Evolutionary conservation across 2,113 vertebrate genomes (phyloP).

Genomic region (Alosa alosa): DNA sequence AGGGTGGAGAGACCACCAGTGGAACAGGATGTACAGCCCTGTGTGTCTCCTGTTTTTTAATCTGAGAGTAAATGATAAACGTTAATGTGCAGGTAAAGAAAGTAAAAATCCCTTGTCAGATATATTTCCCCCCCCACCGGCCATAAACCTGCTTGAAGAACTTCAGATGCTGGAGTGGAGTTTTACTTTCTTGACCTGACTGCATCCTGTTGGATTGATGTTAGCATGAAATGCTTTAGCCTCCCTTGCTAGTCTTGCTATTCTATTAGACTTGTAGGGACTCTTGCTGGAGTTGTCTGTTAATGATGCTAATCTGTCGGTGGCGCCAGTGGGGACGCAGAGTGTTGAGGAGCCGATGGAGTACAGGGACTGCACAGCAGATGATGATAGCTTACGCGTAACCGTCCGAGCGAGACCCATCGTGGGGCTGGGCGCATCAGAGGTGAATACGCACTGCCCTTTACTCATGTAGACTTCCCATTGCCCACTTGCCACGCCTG

Average conservation of each 20-base stretch:
- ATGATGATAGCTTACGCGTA: not conserved
- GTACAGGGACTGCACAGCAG: not conserved
- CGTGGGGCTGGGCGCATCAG: not conserved
- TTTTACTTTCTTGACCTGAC: not conserved
- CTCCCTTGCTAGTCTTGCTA: not conserved
- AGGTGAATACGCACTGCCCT: conserved; percentile 15
- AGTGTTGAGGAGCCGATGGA: not conserved
- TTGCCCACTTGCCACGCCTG: not conserved
- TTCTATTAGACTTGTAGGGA: not conserved
- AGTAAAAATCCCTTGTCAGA: not conserved
- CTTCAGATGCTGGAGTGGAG: not conserved
- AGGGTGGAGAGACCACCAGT: not conserved
- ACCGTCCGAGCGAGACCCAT: not conserved
- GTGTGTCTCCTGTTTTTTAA: not conserved
- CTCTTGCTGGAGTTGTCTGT: not conserved
- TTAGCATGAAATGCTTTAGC: conserved; percentile 13
- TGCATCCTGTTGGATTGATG: conserved; percentile 9
- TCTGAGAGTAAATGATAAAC: not conserved
- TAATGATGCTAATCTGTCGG: not conserved
- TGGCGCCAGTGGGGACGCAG: not conserved
- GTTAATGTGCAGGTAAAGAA: not conserved
- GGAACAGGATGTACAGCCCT: not conserved
- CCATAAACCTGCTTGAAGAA: not conserved
- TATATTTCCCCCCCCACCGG: not conserved
- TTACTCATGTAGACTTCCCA: not conserved